A percentile compares a stretch with the other conserved stretches of the same genome.
These are phyloP conservation scores for Drosophila limbata DNA, from an alignment of 2,888 invertebrate species.

Conservation along the genomic window DNA sequence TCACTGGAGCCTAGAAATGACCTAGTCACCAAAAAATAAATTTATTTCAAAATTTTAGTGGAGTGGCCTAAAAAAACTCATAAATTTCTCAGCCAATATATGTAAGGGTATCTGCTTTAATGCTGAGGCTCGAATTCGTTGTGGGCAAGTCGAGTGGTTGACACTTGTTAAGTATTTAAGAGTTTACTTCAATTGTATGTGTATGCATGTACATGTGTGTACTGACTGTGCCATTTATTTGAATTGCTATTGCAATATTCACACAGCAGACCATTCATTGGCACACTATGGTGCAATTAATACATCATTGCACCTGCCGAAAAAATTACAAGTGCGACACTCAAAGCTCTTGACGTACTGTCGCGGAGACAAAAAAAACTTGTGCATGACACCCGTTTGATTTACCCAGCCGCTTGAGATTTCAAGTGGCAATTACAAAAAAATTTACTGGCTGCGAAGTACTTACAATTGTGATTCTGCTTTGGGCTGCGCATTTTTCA, in stretches of 20 bases:
- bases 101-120: conserved; percentile 53
- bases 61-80: conserved; percentile 44
- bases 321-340: conserved; percentile 48
- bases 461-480: conserved; percentile 24
- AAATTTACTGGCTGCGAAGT: conserved; percentile 44
- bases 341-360: conserved; percentile 34
- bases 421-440: conserved; percentile 68
- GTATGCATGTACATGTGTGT: not conserved
- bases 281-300: conserved; percentile 45
- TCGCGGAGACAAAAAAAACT: conserved; percentile 14
- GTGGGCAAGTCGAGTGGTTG: conserved; percentile 19
- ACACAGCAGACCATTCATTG: conserved; percentile 22
- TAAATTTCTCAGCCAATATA: conserved; percentile 48
- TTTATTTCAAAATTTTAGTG: no score
- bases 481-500: conserved; percentile 53
- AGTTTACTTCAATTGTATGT: not conserved
- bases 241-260: conserved; percentile 16
- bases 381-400: conserved; percentile 58
- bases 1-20: no score
- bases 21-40: no score
- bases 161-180: conserved; percentile 17
- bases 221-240: conserved; percentile 11
- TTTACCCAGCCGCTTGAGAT: conserved; percentile 52
- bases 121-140: not conserved
- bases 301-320: conserved; percentile 61